These are phyloP conservation scores for Chromis chromis DNA, from an alignment of 2,797 vertebrate genomes.

Conservation along the genomic window DNA sequence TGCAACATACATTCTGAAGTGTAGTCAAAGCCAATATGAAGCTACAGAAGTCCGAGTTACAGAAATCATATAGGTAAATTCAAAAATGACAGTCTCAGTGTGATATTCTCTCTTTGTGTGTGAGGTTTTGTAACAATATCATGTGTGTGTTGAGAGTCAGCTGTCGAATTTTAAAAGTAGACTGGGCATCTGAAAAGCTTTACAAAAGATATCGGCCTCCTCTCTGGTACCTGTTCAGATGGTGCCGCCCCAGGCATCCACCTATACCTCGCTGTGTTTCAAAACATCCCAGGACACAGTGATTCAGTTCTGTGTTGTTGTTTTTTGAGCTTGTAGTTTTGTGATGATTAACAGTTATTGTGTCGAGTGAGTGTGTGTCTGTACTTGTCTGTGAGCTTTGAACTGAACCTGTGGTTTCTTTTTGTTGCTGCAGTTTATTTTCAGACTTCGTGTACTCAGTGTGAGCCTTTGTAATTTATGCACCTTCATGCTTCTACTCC, in stretches of 20 bases:
- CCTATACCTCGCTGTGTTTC: neutral
- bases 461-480: neutral
- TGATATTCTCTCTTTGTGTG: neutral
- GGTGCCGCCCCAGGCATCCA: neutral
- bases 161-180: neutral
- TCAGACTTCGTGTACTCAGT: neutral
- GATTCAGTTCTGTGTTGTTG: constrained; percentile 38
- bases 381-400: neutral
- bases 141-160: neutral
- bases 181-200: neutral
- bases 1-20: neutral
- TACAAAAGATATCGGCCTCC: constrained; percentile 4
- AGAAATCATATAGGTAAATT: neutral
- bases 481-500: no score
- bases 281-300: constrained; percentile 7
- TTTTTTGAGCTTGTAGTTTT: constrained; percentile 14
- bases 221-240: neutral
- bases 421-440: neutral
- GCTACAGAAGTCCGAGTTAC: neutral
- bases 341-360: constrained; percentile 6
- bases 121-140: neutral
- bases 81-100: neutral
- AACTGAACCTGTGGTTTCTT: neutral
- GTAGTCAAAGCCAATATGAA: neutral
- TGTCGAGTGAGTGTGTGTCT: neutral